Evolutionary conservation across 1,140 invertebrate species (phyloP).

Genomic region (Bicyclus anynana): DNA sequence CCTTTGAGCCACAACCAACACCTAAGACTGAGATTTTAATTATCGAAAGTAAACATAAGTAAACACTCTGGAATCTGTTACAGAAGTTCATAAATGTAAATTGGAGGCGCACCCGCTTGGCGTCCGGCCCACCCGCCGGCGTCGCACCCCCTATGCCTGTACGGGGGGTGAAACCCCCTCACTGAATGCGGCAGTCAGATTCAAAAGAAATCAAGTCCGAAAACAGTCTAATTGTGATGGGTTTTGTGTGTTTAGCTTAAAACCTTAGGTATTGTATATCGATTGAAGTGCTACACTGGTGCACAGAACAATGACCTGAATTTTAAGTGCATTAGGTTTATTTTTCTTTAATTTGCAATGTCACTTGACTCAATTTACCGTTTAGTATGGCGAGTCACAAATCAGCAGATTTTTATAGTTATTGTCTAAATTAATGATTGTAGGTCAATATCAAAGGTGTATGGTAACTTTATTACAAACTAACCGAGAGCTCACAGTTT

Average conservation of each 20-base stretch:
- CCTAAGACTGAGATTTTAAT: constrained; percentile 69
- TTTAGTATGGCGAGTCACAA: no score
- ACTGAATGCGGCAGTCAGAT: constrained; percentile 1
- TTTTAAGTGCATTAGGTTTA: no score
- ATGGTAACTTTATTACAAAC: no score
- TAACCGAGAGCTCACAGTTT: no score
- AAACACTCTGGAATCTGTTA: constrained; percentile 69
- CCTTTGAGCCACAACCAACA: constrained; percentile 10
- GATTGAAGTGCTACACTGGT: background rate
- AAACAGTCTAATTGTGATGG: constrained; percentile 5
- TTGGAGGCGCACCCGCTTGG: constrained; percentile 63
- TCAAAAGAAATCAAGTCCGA: constrained; percentile 1
- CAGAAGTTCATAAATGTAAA: constrained; percentile 74
- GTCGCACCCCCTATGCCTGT: background rate
- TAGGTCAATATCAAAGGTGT: no score
- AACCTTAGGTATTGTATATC: background rate
- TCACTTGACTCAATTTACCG: no score
- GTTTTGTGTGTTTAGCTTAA: background rate
- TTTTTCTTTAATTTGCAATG: no score
- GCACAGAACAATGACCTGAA: no score
- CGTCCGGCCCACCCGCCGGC: background rate
- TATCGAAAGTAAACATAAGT: constrained; percentile 73
- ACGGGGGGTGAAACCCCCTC: background rate
- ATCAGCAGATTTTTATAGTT: no score
- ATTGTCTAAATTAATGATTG: no score